Conservation (phyloP, 2,888 invertebrate species). For the Apamea epomidion region DNA sequence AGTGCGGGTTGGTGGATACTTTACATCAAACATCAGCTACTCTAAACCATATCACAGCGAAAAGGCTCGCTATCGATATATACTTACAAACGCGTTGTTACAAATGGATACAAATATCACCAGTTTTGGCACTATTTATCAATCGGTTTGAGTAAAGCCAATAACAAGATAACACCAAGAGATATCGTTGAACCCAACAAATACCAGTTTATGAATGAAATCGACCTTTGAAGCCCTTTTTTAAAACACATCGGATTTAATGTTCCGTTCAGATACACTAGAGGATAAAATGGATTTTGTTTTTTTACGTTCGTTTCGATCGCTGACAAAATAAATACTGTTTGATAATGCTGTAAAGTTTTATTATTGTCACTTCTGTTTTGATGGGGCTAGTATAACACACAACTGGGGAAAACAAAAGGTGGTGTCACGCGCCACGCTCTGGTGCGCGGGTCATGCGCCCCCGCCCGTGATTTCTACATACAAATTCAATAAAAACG, state of each 20-base stretch:
- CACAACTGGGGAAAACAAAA: background rate
- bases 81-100: background rate
- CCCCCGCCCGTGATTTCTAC: background rate
- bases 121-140: constrained; percentile 17
- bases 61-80: background rate
- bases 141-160: constrained; percentile 15
- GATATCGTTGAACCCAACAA: constrained; percentile 50
- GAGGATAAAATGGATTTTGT: constrained; percentile 60
- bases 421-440: background rate
- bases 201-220: constrained; percentile 53
- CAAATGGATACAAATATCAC: background rate
- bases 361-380: constrained; percentile 24
- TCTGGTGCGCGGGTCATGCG: background rate
- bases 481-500: background rate
- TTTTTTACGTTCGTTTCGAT: constrained; percentile 48
- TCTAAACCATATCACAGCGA: background rate
- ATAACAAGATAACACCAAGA: constrained; percentile 39
- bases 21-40: background rate
- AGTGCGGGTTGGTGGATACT: too few relatives aligned
- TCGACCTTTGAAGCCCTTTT: constrained; percentile 46
- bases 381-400: background rate
- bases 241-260: constrained; percentile 61
- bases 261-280: constrained; percentile 33
- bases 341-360: constrained; percentile 49
- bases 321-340: constrained; percentile 43